These are phyloP conservation scores for Tragelaphus buxtoni DNA, from an alignment of 2,113 vertebrate genomes.

Conservation along the genomic window DNA sequence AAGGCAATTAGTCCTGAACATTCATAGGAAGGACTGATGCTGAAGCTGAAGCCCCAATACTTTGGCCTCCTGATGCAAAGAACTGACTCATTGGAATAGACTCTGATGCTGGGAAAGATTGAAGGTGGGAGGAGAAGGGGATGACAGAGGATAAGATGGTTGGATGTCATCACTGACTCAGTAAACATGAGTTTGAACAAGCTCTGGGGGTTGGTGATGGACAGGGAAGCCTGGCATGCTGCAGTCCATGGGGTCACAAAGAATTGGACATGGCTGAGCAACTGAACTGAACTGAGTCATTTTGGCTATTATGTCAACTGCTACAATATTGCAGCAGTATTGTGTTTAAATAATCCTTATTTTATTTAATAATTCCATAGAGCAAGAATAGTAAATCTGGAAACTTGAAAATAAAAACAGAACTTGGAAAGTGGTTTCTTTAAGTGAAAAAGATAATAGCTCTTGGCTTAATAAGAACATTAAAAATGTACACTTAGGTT, in stretches of 20 bases:
- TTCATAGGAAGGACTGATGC: background rate
- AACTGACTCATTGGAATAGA: background rate
- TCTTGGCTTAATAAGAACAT: background rate
- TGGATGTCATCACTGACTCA: background rate
- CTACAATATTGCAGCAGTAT: background rate
- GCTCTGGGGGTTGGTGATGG: background rate
- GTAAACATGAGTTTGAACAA: background rate
- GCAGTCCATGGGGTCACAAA: background rate
- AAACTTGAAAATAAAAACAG: background rate
- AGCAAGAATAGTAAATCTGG: background rate
- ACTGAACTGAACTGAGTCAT: background rate
- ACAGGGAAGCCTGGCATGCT: background rate
- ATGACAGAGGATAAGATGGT: background rate
- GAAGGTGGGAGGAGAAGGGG: background rate
- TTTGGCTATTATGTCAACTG: background rate
- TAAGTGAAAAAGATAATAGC: background rate
- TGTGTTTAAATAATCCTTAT: background rate
- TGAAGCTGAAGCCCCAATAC: background rate
- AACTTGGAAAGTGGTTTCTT: background rate
- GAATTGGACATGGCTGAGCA: background rate
- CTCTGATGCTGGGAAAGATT: background rate
- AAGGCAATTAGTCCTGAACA: background rate
- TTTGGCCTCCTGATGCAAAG: background rate
- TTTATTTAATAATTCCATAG: background rate
- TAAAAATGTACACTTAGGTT: background rate